Evolutionary conservation across 2,888 invertebrate genomes (phyloP).

Genomic region (Lypha dubia): DNA sequence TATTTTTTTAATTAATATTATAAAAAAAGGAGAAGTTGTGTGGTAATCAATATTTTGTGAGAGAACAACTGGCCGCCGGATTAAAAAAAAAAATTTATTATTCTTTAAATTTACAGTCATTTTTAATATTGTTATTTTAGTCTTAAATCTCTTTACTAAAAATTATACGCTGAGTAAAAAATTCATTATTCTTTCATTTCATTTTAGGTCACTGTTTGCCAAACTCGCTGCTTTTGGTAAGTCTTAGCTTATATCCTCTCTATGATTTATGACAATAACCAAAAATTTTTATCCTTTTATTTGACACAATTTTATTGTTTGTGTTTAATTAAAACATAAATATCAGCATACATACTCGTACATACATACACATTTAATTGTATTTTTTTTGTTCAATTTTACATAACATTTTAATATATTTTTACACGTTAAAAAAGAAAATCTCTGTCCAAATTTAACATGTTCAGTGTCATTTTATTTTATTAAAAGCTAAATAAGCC

Average conservation of each 20-base stretch:
- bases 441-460: slow-evolving; percentile 38
- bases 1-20: too few species aligned
- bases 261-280: slow-evolving; percentile 2
- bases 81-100: too few species aligned
- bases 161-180: neutral
- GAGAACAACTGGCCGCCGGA: too few species aligned
- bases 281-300: neutral
- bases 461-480: slow-evolving; percentile 8
- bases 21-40: too few species aligned
- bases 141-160: neutral
- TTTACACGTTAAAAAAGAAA: neutral
- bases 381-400: too few species aligned
- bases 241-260: neutral
- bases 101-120: too few species aligned
- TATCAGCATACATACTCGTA: neutral
- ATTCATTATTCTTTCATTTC: neutral
- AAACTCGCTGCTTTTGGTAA: neutral
- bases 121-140: neutral
- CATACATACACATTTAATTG: too few species aligned
- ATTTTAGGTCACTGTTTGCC: neutral
- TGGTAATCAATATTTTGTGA: too few species aligned
- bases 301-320: slow-evolving; percentile 17
- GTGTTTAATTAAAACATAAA: slow-evolving; percentile 30
- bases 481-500: neutral
- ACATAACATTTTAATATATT: too few species aligned